Conservation (phyloP, 1,140 invertebrate species). For the Brachionus angularis region DNA sequence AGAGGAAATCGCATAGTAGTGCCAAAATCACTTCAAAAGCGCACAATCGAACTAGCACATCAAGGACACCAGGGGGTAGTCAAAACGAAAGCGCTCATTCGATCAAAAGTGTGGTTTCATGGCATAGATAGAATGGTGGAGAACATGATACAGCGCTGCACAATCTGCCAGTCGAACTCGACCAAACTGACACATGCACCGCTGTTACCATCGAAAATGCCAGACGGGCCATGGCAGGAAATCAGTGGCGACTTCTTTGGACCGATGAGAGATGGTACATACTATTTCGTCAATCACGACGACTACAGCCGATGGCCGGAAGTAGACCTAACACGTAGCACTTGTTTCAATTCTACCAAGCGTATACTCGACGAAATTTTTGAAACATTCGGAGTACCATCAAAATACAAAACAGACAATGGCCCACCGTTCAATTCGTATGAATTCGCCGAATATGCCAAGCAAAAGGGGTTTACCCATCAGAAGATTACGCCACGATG, state of each 20-base stretch:
- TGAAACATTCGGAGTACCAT: slow-evolving; percentile 45
- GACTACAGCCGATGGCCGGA: slow-evolving; percentile 4
- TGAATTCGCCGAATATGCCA: slow-evolving; percentile 42
- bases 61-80: background rate
- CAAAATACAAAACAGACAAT: slow-evolving; percentile 45
- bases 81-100: background rate
- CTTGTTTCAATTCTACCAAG: background rate
- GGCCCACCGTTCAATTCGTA: slow-evolving; percentile 45
- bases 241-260: slow-evolving; percentile 3
- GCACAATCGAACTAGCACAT: background rate
- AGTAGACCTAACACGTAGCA: background rate
- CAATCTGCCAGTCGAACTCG: background rate
- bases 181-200: background rate
- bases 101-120: background rate
- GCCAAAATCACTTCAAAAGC: background rate
- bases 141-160: background rate
- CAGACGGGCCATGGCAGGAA: background rate
- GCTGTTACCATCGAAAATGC: background rate
- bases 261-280: background rate
- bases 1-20: background rate
- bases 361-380: slow-evolving; percentile 44
- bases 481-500: slow-evolving; percentile 44
- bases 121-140: background rate
- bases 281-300: slow-evolving; percentile 4
- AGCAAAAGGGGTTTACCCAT: slow-evolving; percentile 42